Evolutionary conservation across 2,888 invertebrate genomes (phyloP), one percentile per base, ranked within the genome.

Genomic region (Automeris io): DNA sequence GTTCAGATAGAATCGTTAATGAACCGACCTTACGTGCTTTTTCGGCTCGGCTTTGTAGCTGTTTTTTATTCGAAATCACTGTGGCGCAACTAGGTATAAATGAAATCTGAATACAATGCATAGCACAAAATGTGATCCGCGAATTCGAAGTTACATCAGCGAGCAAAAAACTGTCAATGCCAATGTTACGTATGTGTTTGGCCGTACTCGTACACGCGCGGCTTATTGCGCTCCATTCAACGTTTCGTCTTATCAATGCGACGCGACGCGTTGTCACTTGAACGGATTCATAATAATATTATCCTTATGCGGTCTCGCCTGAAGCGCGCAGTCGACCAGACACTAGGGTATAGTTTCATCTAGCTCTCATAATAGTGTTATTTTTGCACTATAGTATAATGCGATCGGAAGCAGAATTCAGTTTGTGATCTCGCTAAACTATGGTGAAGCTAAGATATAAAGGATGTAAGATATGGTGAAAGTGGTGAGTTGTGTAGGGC

Each of bases 81-180:
- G 69, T 77, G 70, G 59, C 76, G 75, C 57, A 68, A 70, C 79
- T 55, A 65, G 54, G 65, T 59, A 64, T 62, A 62, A 69, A 65
- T 65, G 63, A 62, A 67, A 67, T 71, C 57, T 55, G 61, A 71
- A 75, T 67, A 78, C 70, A 78, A 75, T 71, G 61, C 62, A 52
- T 52, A 61, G 52, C 50, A 58, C 58, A 50, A 54, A 60, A 57
- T 62, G 57, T 63, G 60, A 66, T 64, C 60, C 55, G 53, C 54
- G 49, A 52, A 60, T 66, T 59, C 57, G 63, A 53, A 58, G 61
- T 78, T 76, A 78, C 72, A 71, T 72, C 72, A 74, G 60, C 67
- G 46, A 45, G 54, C 44, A 32, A 76, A 77, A 78, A 79, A 76
- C 64, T 65, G 64, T 61, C 75, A 76, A 74, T 78, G 76, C 67